Evolutionary conservation across 2,888 invertebrate genomes (phyloP).

Genomic region (Biston stratarius): DNA sequence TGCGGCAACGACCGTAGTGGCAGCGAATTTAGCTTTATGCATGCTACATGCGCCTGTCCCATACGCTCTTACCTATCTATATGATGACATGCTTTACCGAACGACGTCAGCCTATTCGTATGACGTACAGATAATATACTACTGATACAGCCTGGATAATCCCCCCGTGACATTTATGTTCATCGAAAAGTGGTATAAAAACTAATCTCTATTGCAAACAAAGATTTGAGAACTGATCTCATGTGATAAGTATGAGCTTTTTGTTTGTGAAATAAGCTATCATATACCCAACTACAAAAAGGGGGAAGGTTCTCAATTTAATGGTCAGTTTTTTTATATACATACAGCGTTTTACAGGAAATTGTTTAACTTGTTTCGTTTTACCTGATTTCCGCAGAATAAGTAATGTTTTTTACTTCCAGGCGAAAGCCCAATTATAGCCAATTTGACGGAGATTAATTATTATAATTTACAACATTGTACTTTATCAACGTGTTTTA

Average conservation of each 20-base stretch:
- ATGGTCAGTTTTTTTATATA: no score
- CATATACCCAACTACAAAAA: no score
- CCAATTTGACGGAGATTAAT: not conserved
- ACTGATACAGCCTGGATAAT: constrained; percentile 4
- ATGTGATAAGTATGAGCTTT: not conserved
- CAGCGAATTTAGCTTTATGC: no score
- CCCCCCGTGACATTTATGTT: constrained; percentile 7
- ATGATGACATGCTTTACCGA: constrained; percentile 1
- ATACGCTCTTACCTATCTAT: not conserved
- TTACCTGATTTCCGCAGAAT: no score
- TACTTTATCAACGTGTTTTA: not conserved
- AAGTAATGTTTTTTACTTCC: not conserved
- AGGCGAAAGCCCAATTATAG: not conserved
- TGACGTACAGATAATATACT: constrained; percentile 3
- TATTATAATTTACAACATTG: not conserved
- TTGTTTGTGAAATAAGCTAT: not conserved
- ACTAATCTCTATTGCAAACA: constrained; percentile 3
- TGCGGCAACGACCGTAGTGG: no score
- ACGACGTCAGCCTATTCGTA: not conserved
- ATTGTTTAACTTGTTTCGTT: no score
- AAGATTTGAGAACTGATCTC: not conserved
- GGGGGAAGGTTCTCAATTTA: no score
- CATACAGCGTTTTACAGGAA: no score
- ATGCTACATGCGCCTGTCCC: no score
- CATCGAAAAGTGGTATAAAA: constrained; percentile 5